A percentile compares a stretch with the other conserved stretches of the same genome.
These are phyloP conservation scores for Rhysida immarginata DNA, from an alignment of 1,140 invertebrate genomes.

Conservation along the genomic window DNA sequence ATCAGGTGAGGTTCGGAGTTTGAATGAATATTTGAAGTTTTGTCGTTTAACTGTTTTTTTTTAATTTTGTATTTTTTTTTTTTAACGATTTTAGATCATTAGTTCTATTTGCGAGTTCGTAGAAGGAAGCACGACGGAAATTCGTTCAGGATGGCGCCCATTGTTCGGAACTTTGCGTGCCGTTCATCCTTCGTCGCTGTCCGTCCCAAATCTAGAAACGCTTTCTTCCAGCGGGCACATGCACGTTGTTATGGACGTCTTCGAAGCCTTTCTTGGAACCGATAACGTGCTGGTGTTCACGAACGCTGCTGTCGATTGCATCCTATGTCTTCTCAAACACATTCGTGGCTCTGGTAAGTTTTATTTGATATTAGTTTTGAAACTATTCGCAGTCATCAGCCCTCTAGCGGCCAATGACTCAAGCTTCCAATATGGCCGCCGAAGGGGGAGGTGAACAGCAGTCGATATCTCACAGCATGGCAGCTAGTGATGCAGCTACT, in stretches of 20 bases:
- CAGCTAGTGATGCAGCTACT: too few relatives aligned
- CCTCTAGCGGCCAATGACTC: too few relatives aligned
- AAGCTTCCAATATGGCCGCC: too few relatives aligned
- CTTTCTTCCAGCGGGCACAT: conserved; percentile 28
- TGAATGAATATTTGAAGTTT: background rate
- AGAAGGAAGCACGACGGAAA: conserved; percentile 78
- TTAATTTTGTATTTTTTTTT: background rate
- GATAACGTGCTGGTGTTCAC: conserved; percentile 85
- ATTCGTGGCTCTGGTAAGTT: conserved; percentile 40
- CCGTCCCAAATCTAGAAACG: background rate
- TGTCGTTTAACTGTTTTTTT: background rate
- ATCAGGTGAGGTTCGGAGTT: conserved; percentile 44
- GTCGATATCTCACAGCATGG: too few relatives aligned
- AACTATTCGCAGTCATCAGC: too few relatives aligned
- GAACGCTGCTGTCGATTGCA: conserved; percentile 83
- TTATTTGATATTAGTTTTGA: too few relatives aligned
- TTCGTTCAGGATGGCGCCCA: conserved; percentile 82
- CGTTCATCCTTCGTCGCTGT: conserved; percentile 32
- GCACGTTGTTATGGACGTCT: conserved; percentile 73
- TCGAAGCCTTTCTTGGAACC: conserved; percentile 77
- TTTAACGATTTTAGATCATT: conserved; percentile 53
- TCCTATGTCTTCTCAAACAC: conserved; percentile 63
- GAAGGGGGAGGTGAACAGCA: too few relatives aligned
- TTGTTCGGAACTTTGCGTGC: conserved; percentile 76
- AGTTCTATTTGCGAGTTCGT: conserved; percentile 90